Evolutionary conservation across 2,888 invertebrate genomes (phyloP), one percentile per base, ranked within the genome.

Genomic region (Amphiduros pacificus): DNA sequence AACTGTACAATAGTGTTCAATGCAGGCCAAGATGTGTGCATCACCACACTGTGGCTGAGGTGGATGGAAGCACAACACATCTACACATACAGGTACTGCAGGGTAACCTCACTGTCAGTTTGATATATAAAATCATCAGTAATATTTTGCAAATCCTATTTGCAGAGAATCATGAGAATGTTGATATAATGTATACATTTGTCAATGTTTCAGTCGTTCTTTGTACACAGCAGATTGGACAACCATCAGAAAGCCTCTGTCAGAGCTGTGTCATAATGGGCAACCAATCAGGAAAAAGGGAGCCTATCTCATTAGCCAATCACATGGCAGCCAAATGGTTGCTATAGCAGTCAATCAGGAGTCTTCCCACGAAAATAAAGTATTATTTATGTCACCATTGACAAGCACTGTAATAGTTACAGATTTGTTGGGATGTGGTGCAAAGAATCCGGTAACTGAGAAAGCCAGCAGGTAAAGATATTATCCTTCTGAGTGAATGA

Each of bases 321-420:
- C 76, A 17, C 70, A 70, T 53, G 77, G 75, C 67, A 78, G 77
- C 31, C 76, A 76, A 64, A 72, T 80, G 55, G 62, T 80, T 5
- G 78, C 79, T 26, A 71, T 80, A 28, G 79, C 77, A 49, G 74
- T 77, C 66, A 81, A 81, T 69, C 77, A 78, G 67, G 73, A 68
- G 49, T 66, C 65, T 36, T 73, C 77, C 2, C 64, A 68, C 48
- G 66, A 69, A 49, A 77, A 75, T 24, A 69, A 71, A 55, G 68
- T 81, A 65, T 56, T 79, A 62, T 80, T 74, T 71, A 70, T 79
- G 32, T 77, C 79, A 4, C 71, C 77, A 0, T 65, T 75, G 54
- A 75, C 76, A 26, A 76, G 77, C 55, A 77, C 75, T 20, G 69
- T 78, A 24, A 65, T 77, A 14, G 73, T 75, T 2, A 70, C 73